Conservation (phyloP, 2,113 vertebrate genomes). For the Reinhardtius hippoglossoides region DNA sequence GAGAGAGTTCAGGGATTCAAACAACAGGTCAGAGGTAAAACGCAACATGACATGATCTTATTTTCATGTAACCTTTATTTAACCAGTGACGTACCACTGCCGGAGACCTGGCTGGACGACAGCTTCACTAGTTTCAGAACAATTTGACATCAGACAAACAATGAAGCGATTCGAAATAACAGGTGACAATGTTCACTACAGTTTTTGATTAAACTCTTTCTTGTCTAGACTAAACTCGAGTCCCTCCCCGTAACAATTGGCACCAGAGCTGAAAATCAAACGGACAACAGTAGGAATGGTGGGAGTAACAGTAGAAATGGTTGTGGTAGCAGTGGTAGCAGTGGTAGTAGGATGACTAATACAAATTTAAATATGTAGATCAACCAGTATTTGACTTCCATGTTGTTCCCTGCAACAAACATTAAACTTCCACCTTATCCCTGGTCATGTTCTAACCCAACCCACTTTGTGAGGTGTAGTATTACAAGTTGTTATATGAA, state of each 20-base stretch:
- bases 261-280: not conserved
- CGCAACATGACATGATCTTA: not conserved
- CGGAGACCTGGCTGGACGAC: no score
- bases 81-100: not conserved
- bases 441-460: no score
- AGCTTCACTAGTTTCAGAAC: not conserved
- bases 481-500: no score
- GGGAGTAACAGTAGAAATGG: no score
- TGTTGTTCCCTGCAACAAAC: no score
- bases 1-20: not conserved
- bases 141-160: not conserved
- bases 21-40: not conserved
- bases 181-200: no score
- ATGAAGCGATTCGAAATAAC: not conserved
- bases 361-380: not conserved
- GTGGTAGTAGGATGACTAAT: not conserved
- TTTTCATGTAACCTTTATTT: not conserved
- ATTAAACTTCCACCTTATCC: no score
- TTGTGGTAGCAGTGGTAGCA: not conserved
- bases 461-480: no score
- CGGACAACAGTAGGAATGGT: no score
- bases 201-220: not conserved
- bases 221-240: not conserved
- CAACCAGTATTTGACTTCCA: no score
- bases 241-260: not conserved